Evolutionary conservation across 2,797 vertebrate genomes (phyloP), one percentile per base, ranked within the genome.

Genomic region (Phyllotis vaccarum): DNA sequence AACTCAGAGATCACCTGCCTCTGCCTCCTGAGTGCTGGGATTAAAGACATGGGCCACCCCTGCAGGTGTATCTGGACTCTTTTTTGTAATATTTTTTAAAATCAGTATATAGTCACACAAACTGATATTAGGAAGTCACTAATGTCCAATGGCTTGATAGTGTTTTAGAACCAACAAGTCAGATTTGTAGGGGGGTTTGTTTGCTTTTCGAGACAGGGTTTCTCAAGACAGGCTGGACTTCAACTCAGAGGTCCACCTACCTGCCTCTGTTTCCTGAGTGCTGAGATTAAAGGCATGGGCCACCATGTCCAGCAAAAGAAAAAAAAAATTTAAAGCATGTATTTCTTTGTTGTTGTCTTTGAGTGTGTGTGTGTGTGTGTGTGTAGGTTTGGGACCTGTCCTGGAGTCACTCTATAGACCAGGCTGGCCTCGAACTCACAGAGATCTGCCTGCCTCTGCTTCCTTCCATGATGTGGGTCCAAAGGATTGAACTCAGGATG

Each of bases 101-200:
- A n/a, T n/a, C n/a, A n/a, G n/a, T n/a, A n/a, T n/a, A 82, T 54
- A 60, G 2, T 85, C 19, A 34, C n/a, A 70, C 14, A 81, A 82
- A 89, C 68, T 86, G 7, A 2, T 58, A 0, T 80, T 34, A 79
- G 56, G 24, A 40, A 40, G 58, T 83, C 17, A 64, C 22, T 90
- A 6, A 68, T 68, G 54, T 92, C 91, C 86, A 93, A 62, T 96
- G 60, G 80, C 37, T 75, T 89, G 11, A 37, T 86, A 78, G 68
- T 85, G 91, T 56, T 82, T 94, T 46, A 37, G 43, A 86, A 46
- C n/a, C 85, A 91, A 72, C 24, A 56, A 19, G 40, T 89, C 17
- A 91, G n/a, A 34, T 93, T 31, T 89, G n/a, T 68, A 27, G 60
- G 14, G 14, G 2, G 34, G 13, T 66, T 68, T 31, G 62, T 64